phyloP scores from a whole-genome alignment of 2,888 invertebrate genomes.

The Drosophila mercatorum region DNA sequence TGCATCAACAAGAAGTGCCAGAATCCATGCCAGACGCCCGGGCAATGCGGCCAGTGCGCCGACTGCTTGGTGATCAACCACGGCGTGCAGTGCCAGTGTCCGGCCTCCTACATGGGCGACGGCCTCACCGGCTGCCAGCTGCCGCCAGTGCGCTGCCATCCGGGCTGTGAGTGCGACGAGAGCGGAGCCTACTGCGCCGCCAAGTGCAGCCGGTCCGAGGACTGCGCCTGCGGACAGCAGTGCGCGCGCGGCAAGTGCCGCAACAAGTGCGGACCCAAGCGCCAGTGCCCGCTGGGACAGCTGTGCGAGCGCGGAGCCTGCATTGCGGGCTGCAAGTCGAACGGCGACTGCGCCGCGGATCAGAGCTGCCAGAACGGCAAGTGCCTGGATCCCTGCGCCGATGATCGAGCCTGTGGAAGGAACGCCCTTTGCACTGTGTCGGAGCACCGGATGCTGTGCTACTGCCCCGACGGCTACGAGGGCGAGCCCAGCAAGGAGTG shows the following conservation, averaged over 20 bases:
- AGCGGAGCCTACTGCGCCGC: conserved; percentile 90
- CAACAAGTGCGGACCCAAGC: conserved; percentile 88
- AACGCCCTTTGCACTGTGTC: conserved; percentile 92
- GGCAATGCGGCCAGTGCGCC: conserved; percentile 93
- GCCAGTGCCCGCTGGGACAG: conserved; percentile 90
- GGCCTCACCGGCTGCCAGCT: conserved; percentile 91
- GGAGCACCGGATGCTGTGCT: conserved; percentile 92
- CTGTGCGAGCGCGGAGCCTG: conserved; percentile 90
- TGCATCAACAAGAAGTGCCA: conserved; percentile 93
- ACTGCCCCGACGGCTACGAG: conserved; percentile 93
- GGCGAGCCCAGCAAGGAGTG: conserved; percentile 92
- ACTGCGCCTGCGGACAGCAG: conserved; percentile 93
- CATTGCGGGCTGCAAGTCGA: conserved; percentile 91
- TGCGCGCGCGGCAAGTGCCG: conserved; percentile 91
- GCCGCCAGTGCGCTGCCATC: conserved; percentile 90
- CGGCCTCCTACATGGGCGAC: conserved; percentile 92
- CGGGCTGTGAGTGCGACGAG: conserved; percentile 92
- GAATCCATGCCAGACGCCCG: conserved; percentile 90
- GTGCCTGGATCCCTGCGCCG: conserved; percentile 90
- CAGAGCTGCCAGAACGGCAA: conserved; percentile 90
- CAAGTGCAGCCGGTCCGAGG: conserved; percentile 87
- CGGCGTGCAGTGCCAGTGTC: conserved; percentile 94
- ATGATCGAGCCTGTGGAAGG: conserved; percentile 89
- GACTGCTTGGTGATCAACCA: conserved; percentile 93
- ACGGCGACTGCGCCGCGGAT: conserved; percentile 91